Evolutionary conservation across 2,888 invertebrate species (phyloP).

Genomic region (Archips crataeganus): DNA sequence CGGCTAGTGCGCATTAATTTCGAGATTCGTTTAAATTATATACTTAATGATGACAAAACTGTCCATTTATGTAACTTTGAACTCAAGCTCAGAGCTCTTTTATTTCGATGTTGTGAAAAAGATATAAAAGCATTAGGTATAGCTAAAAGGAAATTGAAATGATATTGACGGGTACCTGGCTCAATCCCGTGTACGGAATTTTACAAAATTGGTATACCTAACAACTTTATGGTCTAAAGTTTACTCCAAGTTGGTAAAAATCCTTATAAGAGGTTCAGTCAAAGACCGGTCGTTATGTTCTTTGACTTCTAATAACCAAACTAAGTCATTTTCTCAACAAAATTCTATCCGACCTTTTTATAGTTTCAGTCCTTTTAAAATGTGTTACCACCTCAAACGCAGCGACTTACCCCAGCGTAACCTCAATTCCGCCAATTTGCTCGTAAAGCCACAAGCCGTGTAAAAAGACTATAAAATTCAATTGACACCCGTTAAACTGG

Average conservation of each 20-base stretch:
- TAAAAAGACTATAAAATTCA: constrained; percentile 79
- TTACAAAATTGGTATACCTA: too few species aligned
- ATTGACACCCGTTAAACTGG: constrained; percentile 60
- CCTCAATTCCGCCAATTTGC: constrained; percentile 68
- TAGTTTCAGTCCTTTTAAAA: constrained; percentile 17
- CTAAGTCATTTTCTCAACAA: neutral
- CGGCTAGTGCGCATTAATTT: constrained; percentile 8
- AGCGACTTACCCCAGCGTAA: constrained; percentile 31
- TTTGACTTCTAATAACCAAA: too few species aligned
- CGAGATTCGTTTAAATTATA: neutral
- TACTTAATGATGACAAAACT: neutral
- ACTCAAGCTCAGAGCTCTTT: too few species aligned
- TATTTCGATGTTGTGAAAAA: too few species aligned
- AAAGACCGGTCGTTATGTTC: too few species aligned
- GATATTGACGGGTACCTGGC: too few species aligned
- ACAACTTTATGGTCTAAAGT: too few species aligned
- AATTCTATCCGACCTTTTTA: neutral
- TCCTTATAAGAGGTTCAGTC: too few species aligned
- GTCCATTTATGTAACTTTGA: neutral
- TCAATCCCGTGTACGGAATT: too few species aligned
- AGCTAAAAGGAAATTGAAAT: too few species aligned
- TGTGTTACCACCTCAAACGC: constrained; percentile 31
- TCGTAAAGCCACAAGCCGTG: constrained; percentile 74
- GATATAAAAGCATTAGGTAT: too few species aligned
- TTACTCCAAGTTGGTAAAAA: too few species aligned